A percentile compares a stretch with the other conserved stretches of the same genome.
Evolutionary conservation across 2,888 invertebrate genomes (phyloP).

Genomic region (Agrilus cyanescens): DNA sequence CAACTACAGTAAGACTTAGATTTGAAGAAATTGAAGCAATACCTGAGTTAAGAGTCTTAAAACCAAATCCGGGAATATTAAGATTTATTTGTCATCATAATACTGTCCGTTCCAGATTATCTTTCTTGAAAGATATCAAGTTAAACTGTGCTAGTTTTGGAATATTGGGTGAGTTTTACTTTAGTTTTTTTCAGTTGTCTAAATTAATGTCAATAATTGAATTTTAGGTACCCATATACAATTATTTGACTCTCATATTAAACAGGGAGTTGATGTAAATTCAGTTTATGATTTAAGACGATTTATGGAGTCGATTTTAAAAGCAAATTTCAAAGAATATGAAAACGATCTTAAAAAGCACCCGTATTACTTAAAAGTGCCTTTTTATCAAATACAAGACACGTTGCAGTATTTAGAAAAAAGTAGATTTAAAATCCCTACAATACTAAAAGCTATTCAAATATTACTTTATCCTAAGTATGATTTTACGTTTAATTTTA

Average conservation of each 20-base stretch:
- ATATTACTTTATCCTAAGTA: constrained; percentile 59
- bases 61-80: constrained; percentile 47
- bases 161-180: constrained; percentile 30
- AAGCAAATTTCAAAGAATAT: constrained; percentile 23
- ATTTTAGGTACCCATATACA: constrained; percentile 16
- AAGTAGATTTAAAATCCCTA: constrained; percentile 38
- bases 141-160: constrained; percentile 38
- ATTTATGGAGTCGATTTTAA: constrained; percentile 34
- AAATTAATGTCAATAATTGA: constrained; percentile 4
- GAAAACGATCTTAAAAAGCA: constrained; percentile 40
- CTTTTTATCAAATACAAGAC: constrained; percentile 45
- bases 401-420: constrained; percentile 44
- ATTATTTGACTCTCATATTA: constrained; percentile 37
- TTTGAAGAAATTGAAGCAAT: constrained; percentile 42
- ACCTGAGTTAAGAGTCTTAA: constrained; percentile 49
- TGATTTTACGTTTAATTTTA: constrained; percentile 3
- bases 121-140: constrained; percentile 39
- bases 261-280: constrained; percentile 45
- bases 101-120: constrained; percentile 37
- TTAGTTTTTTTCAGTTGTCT: background rate
- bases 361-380: constrained; percentile 52
- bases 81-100: constrained; percentile 39
- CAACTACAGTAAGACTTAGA: constrained; percentile 45
- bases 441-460: constrained; percentile 49
- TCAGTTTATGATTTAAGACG: constrained; percentile 35